Evolutionary conservation across 2,888 invertebrate genomes (phyloP), one percentile per base, ranked within the genome.

Genomic region (Eucera pruinosa): DNA sequence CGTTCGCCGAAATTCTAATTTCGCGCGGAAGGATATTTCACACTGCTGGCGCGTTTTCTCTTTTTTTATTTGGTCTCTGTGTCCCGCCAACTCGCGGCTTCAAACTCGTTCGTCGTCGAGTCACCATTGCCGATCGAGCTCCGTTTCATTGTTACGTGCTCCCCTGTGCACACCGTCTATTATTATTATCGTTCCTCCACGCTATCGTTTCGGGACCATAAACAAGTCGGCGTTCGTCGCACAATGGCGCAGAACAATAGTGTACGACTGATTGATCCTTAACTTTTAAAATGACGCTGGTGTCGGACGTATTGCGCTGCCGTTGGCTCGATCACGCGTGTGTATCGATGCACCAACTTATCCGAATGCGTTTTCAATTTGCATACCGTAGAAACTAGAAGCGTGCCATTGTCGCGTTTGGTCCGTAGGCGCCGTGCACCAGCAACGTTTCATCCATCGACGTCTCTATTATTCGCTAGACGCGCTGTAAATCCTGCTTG

Each of bases 171-270:
- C 23, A 7, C 43, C 64, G 67, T 78, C 64, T 33, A 77, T 78
- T 77, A 77, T 77, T 78, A 78, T 78, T 78, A 78, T 66, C 78
- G 78, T 70, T 70, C 64, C 78, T 70, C 78, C 15, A 4, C 70
- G 69, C 48, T 50, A 64, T 64, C 65, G 78, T 78, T 78, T 78
- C 66, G 27, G 60, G 27, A 39, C 57, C 52, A 78, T 78, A 71
- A 78, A 78, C 78, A 78, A 78, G 66, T 62, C 70, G 66, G 50
- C 67, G 61, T 25, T 23, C 58, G 73, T 66, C 43, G 78, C 70
- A 78, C 78, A 78, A 78, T 78, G 48, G 45, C n/a, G 6, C 39
- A 60, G 62, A 78, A 78, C 78, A 78, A 78, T 78, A 48, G 54
- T 54, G 23, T 18, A 41, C 64, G 70, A 62, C 78, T 78, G 78